These are phyloP conservation scores for Ceratina australensis DNA, from an alignment of 1,140 invertebrate genomes.

Conservation along the genomic window DNA sequence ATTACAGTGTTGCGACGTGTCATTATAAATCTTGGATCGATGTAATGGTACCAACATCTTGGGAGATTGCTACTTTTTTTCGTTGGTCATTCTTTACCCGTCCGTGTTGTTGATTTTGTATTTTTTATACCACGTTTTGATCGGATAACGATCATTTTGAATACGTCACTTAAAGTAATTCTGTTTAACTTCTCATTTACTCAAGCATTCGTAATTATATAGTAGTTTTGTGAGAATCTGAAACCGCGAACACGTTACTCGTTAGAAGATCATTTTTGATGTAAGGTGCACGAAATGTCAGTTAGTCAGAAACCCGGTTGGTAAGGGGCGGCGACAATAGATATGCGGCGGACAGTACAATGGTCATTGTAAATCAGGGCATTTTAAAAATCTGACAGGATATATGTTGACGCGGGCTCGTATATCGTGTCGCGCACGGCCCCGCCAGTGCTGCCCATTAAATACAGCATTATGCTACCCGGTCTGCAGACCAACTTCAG, in stretches of 20 bases:
- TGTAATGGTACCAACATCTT: slow-evolving; percentile 18
- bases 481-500: slow-evolving; percentile 68
- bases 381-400: slow-evolving; percentile 77
- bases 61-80: slow-evolving; percentile 8
- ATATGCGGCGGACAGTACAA: slow-evolving; percentile 75
- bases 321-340: slow-evolving; percentile 70
- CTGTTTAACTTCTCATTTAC: too few species aligned
- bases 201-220: too few species aligned
- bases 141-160: not conserved
- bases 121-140: not conserved
- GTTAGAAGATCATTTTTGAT: slow-evolving; percentile 40
- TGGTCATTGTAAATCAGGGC: slow-evolving; percentile 77
- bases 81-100: not conserved
- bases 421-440: slow-evolving; percentile 74
- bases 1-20: slow-evolving; percentile 10
- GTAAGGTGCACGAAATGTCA: slow-evolving; percentile 40
- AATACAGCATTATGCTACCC: slow-evolving; percentile 77
- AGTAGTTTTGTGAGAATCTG: too few species aligned
- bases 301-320: slow-evolving; percentile 43
- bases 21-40: slow-evolving; percentile 15
- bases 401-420: slow-evolving; percentile 76
- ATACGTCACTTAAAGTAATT: too few species aligned
- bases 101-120: slow-evolving; percentile 9
- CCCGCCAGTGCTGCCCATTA: slow-evolving; percentile 69
- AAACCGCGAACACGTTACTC: not conserved